Conservation (phyloP, 2,113 vertebrate species). For the Andinoacara biseriatus region DNA sequence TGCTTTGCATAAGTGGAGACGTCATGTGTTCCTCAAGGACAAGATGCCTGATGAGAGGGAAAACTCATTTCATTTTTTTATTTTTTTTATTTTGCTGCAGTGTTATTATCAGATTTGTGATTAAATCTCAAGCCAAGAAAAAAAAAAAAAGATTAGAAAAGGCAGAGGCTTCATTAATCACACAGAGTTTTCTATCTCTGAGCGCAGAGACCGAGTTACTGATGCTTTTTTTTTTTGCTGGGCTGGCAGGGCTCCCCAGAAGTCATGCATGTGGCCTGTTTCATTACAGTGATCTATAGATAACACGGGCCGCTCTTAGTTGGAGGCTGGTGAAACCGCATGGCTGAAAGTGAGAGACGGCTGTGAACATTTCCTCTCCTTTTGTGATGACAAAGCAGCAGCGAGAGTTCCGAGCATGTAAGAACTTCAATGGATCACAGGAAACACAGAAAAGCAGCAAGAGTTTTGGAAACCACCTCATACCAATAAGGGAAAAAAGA, state of each 20-base stretch:
- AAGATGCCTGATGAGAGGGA: conserved; percentile 58
- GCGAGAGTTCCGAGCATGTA: conserved; percentile 39
- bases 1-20: conserved; percentile 66
- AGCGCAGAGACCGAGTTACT: conserved; percentile 46
- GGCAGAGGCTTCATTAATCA: conserved; percentile 77
- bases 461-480: conserved; percentile 71
- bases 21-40: conserved; percentile 73
- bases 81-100: conserved; percentile 62
- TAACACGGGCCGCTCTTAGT: conserved; percentile 59
- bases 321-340: conserved; percentile 56
- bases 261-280: conserved; percentile 56
- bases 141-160: conserved; percentile 73
- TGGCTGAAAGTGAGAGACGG: conserved; percentile 44
- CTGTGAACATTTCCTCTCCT: conserved; percentile 62
- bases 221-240: conserved; percentile 25
- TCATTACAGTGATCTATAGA: conserved; percentile 65
- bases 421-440: conserved; percentile 67
- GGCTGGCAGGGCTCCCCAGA: conserved; percentile 45
- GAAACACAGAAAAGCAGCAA: conserved; percentile 36
- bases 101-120: conserved; percentile 77
- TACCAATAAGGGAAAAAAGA: conserved; percentile 22
- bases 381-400: conserved; percentile 63
- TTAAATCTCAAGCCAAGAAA: conserved; percentile 66
- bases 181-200: conserved; percentile 49
- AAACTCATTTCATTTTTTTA: conserved; percentile 74